phyloP scores from a whole-genome alignment of 1,140 invertebrate species.

The Apolygus lucorum region DNA sequence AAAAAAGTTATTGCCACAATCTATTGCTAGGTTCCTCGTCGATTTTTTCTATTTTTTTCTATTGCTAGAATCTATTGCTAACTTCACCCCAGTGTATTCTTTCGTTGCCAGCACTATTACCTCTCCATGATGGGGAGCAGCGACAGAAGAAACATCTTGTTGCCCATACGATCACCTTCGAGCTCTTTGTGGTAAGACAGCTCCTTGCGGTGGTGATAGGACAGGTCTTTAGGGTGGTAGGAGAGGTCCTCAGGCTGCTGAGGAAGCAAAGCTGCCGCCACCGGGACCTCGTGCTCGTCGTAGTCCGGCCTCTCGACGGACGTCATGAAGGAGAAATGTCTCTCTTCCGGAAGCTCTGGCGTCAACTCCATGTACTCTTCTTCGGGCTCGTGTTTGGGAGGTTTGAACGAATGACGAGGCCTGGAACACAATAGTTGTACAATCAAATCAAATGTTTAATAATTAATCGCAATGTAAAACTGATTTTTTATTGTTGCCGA shows the following conservation, averaged over 20 bases:
- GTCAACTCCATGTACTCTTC: constrained; percentile 3
- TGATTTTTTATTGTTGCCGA: no score
- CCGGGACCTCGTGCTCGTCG: background rate
- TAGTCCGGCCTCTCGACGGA: background rate
- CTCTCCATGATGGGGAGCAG: constrained; percentile 13
- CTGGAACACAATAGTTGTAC: no score
- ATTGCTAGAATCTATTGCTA: no score
- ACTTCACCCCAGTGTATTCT: no score
- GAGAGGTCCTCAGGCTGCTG: background rate
- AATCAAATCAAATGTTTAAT: no score
- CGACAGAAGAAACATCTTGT: constrained; percentile 11
- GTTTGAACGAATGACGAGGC: background rate
- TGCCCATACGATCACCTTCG: constrained; percentile 18
- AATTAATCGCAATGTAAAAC: no score
- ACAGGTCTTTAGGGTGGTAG: background rate
- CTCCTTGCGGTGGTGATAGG: background rate
- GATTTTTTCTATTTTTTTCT: no score
- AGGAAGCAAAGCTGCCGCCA: background rate
- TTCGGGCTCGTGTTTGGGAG: background rate
- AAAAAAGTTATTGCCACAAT: no score
- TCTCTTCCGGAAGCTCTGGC: background rate
- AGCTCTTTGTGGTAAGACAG: constrained; percentile 8
- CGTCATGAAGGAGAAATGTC: background rate
- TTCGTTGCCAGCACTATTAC: no score
- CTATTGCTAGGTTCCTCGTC: no score